Conservation (phyloP, 2,113 vertebrate genomes). For the Stictonetta naevosa region DNA sequence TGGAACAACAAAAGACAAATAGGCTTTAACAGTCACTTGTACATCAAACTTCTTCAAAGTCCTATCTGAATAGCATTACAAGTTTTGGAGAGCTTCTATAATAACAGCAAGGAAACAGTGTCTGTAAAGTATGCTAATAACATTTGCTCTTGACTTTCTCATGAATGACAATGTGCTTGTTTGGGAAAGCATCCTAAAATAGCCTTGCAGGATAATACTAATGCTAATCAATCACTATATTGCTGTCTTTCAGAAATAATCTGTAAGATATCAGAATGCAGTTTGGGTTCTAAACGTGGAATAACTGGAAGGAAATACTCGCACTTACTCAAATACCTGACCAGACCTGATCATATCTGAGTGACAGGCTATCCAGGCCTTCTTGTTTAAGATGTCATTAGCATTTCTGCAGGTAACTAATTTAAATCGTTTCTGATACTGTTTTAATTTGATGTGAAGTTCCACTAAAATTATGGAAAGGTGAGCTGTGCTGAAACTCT, state of each 20-base stretch:
- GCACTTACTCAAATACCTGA: not conserved
- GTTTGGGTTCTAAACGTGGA: not conserved
- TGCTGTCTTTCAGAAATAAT: not conserved
- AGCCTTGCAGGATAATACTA: not conserved
- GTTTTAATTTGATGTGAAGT: not conserved
- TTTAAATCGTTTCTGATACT: not conserved
- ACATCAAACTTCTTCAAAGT: conserved; percentile 15
- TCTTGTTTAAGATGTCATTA: not conserved
- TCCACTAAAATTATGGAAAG: not conserved
- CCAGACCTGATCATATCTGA: not conserved
- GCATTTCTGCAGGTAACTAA: not conserved
- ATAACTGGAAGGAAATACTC: not conserved
- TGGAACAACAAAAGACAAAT: not conserved
- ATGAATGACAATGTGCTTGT: not conserved
- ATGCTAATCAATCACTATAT: not conserved
- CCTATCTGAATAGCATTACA: not conserved
- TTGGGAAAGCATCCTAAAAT: not conserved
- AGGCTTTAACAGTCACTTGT: not conserved
- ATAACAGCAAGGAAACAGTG: not conserved
- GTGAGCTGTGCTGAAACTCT: not conserved
- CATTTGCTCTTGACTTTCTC: not conserved
- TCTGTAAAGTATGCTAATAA: not conserved
- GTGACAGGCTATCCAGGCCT: not conserved
- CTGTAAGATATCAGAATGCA: not conserved
- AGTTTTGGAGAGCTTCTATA: conserved; percentile 20